These are phyloP conservation scores for Paedocypris micromegethes DNA, from an alignment of 2,797 vertebrate genomes.

Conservation along the genomic window DNA sequence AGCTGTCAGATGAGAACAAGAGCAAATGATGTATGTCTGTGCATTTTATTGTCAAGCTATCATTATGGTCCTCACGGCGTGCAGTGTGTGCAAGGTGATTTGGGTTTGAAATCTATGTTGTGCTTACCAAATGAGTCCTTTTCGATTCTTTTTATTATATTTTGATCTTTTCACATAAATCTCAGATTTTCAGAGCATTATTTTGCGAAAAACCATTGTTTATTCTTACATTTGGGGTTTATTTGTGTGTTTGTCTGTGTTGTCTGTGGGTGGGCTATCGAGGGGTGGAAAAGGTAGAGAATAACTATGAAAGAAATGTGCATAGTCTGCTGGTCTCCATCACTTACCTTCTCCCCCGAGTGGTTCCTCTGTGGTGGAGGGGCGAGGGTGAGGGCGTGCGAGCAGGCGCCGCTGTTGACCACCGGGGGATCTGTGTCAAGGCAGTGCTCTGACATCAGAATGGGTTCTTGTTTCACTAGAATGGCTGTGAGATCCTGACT, in stretches of 20 bases:
- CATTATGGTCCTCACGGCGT: slow-evolving; percentile 45
- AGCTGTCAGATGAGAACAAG: slow-evolving; percentile 39
- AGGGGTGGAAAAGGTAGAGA: background rate
- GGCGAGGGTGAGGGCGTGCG: slow-evolving; percentile 71
- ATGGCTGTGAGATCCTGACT: slow-evolving; percentile 90
- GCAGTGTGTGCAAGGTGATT: slow-evolving; percentile 36
- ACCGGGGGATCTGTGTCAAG: slow-evolving; percentile 36
- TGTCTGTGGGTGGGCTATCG: no score
- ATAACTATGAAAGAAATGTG: no score
- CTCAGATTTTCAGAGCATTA: no score
- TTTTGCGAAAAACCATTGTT: no score
- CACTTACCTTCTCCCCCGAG: slow-evolving; percentile 72
- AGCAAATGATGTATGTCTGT: slow-evolving; percentile 26
- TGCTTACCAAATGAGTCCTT: no score
- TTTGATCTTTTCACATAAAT: no score
- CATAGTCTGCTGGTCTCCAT: background rate
- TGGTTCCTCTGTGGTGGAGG: slow-evolving; percentile 72
- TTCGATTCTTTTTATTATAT: no score
- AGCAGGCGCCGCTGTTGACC: slow-evolving; percentile 46
- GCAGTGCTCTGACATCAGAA: slow-evolving; percentile 68
- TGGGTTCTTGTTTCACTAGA: slow-evolving; percentile 94
- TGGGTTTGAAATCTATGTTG: no score
- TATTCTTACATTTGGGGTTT: no score
- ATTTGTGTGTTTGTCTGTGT: no score
- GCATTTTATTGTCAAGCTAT: slow-evolving; percentile 38